These are phyloP conservation scores for Caenorhabditis wallacei DNA, from an alignment of 2,888 invertebrate genomes.

Conservation along the genomic window DNA sequence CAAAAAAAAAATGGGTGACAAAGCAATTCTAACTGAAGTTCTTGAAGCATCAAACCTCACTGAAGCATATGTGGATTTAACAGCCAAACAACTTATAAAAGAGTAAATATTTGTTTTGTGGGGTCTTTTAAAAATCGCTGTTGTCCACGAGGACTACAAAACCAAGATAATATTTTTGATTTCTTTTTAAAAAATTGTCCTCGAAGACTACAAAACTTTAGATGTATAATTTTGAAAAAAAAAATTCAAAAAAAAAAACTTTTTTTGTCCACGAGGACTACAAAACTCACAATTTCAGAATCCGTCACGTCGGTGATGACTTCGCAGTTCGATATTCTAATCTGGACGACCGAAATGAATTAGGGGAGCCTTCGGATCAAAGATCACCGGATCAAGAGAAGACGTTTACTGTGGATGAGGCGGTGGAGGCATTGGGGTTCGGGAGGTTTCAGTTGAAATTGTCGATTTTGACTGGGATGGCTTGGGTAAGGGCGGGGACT, in stretches of 20 bases:
- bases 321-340: conserved; percentile 73
- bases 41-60: conserved; percentile 83
- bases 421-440: conserved; percentile 85
- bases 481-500: conserved; percentile 84
- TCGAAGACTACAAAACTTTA: background rate
- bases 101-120: conserved; percentile 68
- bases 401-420: conserved; percentile 84
- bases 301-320: conserved; percentile 74
- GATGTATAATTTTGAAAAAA: no score
- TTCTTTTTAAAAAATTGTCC: no score
- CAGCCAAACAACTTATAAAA: conserved; percentile 78
- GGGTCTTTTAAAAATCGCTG: no score
- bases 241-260: background rate
- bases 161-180: no score
- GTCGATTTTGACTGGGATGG: conserved; percentile 85
- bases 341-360: conserved; percentile 68
- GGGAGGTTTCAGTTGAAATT: conserved; percentile 85
- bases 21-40: conserved; percentile 82
- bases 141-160: no score
- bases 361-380: conserved; percentile 65
- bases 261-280: no score
- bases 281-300: conserved; percentile 62
- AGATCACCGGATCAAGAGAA: conserved; percentile 47
- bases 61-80: conserved; percentile 80
- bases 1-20: conserved; percentile 77